A percentile compares a stretch with the other conserved stretches of the same genome.
phyloP scores from a whole-genome alignment of 2,113 vertebrate species.

The Lepus americanus region DNA sequence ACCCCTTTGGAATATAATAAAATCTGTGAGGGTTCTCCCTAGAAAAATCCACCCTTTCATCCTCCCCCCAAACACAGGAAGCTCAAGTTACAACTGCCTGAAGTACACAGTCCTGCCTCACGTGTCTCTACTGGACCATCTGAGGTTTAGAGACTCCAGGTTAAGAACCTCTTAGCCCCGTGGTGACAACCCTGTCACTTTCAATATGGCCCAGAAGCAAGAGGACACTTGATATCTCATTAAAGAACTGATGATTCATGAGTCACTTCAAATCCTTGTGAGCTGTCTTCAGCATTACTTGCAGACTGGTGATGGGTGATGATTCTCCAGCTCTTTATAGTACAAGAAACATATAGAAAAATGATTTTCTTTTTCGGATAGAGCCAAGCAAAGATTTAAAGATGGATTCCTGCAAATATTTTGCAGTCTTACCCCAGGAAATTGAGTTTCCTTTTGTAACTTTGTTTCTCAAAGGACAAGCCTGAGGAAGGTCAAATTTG shows the following conservation, averaged over 20 bases:
- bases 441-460: neutral
- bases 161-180: neutral
- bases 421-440: neutral
- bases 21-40: neutral
- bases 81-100: neutral
- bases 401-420: constrained; percentile 1
- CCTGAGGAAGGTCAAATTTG: neutral
- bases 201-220: neutral
- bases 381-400: constrained; percentile 33
- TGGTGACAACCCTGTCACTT: neutral
- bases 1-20: neutral
- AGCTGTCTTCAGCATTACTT: neutral
- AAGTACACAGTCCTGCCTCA: neutral
- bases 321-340: neutral
- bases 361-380: neutral
- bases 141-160: neutral
- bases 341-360: constrained; percentile 4
- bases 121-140: neutral
- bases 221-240: neutral
- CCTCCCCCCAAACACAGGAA: neutral
- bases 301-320: neutral
- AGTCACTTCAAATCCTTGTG: constrained; percentile 17
- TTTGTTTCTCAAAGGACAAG: neutral
- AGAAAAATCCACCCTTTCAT: neutral
- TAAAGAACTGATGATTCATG: neutral